phyloP scores from a whole-genome alignment of 2,113 vertebrate species.

The Salvelinus alpinus region DNA sequence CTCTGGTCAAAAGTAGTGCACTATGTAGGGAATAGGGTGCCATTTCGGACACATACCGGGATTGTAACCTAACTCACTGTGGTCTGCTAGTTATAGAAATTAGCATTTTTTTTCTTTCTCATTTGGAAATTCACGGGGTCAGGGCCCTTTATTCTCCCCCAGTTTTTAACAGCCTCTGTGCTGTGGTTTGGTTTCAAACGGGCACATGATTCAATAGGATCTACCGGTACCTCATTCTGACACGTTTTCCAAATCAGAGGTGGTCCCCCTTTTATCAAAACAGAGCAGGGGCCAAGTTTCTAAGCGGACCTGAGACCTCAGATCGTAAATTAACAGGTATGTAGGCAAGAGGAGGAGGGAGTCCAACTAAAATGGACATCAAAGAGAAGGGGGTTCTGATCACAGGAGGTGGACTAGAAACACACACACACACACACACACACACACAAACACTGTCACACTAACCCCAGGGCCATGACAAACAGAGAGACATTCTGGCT shows the following conservation, averaged over 20 bases:
- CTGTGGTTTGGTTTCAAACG: not conserved
- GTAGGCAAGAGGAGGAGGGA: not conserved
- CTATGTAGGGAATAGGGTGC: too few relatives aligned
- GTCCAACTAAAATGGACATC: not conserved
- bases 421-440: conserved; percentile 21
- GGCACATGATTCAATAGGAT: conserved; percentile 20
- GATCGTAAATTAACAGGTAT: not conserved
- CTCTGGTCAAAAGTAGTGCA: too few relatives aligned
- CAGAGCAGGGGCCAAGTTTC: not conserved
- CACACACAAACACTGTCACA: conserved; percentile 15
- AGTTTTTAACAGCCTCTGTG: not conserved
- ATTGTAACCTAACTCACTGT: conserved; percentile 1
- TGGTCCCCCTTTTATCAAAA: not conserved
- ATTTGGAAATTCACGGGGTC: conserved; percentile 42
- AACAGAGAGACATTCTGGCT: not conserved
- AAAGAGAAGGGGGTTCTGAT: not conserved
- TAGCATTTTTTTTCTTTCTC: conserved; percentile 28
- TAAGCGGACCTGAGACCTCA: not conserved
- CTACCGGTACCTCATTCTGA: not conserved
- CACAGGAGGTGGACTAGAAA: not conserved
- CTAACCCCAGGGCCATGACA: not conserved
- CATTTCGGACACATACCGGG: too few relatives aligned
- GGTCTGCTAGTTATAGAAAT: conserved; percentile 47
- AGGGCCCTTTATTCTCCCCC: not conserved
- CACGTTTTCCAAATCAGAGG: not conserved